Base-by-base conservation (phyloP, 2,888 invertebrate genomes). In the Fragum fragum region DNA sequence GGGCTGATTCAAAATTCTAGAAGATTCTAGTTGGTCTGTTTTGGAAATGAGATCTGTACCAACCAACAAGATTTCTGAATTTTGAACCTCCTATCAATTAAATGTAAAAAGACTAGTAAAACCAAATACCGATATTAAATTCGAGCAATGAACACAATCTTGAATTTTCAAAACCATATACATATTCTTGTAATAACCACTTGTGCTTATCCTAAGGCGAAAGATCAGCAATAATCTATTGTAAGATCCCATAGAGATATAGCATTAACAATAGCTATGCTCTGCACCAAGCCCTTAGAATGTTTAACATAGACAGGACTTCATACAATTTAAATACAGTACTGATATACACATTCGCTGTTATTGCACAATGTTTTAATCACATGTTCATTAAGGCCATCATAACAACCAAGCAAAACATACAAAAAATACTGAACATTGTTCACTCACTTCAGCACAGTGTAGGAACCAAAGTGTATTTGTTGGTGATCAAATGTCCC, bases 301-400 rank as follows among this genome's bases (percentile, higher is more conserved):
- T n/a, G n/a, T n/a, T n/a, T n/a, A n/a, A 36, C 32, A 9, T 36
- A 36, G 32, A 36, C 9, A 6, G 9, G 9, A 36, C 32, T 36
- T 3, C 32, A 36, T 9, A 36, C 32, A 36, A 36, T 3, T 36
- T 36, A 36, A 47, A 47, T 18, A 47, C 47, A 47, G 47, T 47
- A 47, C n/a, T 23, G 21, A 11, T 57, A 26, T 7, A 57, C 21
- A 57, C 57, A 57, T 23, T 57, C 26, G 57, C 52, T 32, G 21
- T 80, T 81, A 81, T 81, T 81, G 80, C 80, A 81, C 80, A 81
- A 73, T 76, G 76, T 76, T 52, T 47, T 36, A 73, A 81, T 81
- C 76, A 81, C 80, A 76, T 80, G 75, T 76, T 76, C 73, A 81
- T 63, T 71, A 72, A 76, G 76, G 80, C 80, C 73, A 76, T 81